These are phyloP conservation scores for Eledone cirrhosa DNA, from an alignment of 2,888 invertebrate species.

Conservation along the genomic window DNA sequence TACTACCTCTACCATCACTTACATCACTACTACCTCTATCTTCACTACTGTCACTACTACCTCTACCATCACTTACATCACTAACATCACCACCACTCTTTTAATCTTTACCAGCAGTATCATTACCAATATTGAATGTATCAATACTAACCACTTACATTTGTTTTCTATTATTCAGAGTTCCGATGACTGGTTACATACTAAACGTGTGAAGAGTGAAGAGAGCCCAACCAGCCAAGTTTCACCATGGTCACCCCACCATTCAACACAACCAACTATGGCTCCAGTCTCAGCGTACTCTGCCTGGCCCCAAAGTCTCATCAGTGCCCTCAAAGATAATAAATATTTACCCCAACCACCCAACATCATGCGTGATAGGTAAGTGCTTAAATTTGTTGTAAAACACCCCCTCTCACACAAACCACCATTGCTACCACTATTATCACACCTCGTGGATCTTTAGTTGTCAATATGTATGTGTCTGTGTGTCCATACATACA, in stretches of 20 bases:
- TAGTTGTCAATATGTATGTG: background rate
- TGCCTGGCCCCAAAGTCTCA: conserved; percentile 53
- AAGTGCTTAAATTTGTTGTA: conserved; percentile 32
- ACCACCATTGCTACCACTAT: background rate
- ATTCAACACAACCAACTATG: conserved; percentile 32
- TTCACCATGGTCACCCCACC: conserved; percentile 37
- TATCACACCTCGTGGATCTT: background rate
- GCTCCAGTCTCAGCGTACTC: conserved; percentile 54
- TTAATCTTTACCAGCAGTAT: too few relatives aligned
- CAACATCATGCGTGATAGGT: conserved; percentile 59
- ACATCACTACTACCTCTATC: too few relatives aligned
- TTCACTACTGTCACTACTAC: too few relatives aligned
- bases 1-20: background rate
- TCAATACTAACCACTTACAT: too few relatives aligned
- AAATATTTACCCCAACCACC: conserved; percentile 53
- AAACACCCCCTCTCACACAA: background rate
- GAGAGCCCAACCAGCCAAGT: conserved; percentile 35
- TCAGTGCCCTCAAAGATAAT: conserved; percentile 50
- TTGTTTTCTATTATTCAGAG: conserved; percentile 33
- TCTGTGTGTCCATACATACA: too few relatives aligned
- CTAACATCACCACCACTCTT: too few relatives aligned
- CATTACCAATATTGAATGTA: too few relatives aligned
- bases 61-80: too few relatives aligned
- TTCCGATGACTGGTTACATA: conserved; percentile 39
- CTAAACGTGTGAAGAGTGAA: conserved; percentile 49